Percentiles rank a stretch among this genome's conserved stretches.
These are phyloP conservation scores for Campylorhamphus procurvoides DNA, from an alignment of 2,113 vertebrate genomes.

Conservation along the genomic window DNA sequence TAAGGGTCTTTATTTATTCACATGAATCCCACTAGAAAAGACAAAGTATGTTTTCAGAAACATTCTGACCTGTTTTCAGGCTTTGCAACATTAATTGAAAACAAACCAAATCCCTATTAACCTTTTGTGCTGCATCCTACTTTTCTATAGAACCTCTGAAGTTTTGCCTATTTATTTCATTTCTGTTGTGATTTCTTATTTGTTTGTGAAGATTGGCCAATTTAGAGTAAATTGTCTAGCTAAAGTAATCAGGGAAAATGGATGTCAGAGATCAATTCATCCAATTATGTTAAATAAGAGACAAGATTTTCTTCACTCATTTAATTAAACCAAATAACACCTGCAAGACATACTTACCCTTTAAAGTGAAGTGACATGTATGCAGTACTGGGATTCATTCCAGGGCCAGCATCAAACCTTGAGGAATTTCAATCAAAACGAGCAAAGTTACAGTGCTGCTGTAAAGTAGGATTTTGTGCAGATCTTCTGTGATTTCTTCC, in stretches of 20 bases:
- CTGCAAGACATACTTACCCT: neutral
- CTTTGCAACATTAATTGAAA: neutral
- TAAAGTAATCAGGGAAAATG: neutral
- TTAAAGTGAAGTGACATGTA: neutral
- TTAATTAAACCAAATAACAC: constrained; percentile 4
- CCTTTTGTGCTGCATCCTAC: neutral
- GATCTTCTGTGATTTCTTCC: neutral
- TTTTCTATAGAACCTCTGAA: neutral
- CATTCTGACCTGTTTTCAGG: neutral
- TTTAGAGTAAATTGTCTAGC: neutral
- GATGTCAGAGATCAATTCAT: neutral
- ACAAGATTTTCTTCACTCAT: neutral
- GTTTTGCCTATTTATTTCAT: neutral
- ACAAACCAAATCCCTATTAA: neutral
- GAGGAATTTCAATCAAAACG: neutral
- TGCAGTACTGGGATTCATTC: neutral
- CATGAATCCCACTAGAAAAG: neutral
- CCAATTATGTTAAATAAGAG: neutral
- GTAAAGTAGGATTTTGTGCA: neutral
- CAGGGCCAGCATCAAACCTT: neutral
- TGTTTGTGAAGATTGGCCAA: neutral
- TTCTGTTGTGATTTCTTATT: neutral
- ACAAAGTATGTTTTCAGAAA: neutral
- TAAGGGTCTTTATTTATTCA: neutral
- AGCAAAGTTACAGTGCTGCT: neutral